phyloP scores from a whole-genome alignment of 2,113 vertebrate species.

The Poeciliopsis occidentalis region DNA sequence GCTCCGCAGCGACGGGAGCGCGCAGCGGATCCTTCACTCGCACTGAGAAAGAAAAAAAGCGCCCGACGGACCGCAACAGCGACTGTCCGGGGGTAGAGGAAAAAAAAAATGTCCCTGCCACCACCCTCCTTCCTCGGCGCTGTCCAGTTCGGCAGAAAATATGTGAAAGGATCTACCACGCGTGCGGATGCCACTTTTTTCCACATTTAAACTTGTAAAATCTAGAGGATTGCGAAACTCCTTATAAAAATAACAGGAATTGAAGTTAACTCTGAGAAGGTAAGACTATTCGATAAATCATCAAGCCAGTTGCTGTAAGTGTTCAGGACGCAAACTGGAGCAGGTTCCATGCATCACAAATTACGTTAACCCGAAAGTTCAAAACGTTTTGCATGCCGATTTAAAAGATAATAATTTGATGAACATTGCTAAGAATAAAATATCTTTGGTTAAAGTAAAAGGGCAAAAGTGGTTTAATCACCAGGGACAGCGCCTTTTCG shows the following conservation, averaged over 20 bases:
- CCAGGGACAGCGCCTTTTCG: constrained; percentile 8
- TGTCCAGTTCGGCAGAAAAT: constrained; percentile 43
- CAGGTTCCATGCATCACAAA: neutral
- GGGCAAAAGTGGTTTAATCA: neutral
- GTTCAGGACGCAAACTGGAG: neutral
- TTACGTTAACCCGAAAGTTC: neutral
- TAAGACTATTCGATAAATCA: constrained; percentile 61
- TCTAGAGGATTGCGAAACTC: constrained; percentile 53
- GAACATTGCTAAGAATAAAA: neutral
- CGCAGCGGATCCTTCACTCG: constrained; percentile 67
- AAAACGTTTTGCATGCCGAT: neutral
- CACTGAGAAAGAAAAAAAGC: constrained; percentile 58
- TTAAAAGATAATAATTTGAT: neutral
- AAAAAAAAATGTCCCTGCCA: constrained; percentile 75
- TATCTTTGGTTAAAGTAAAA: neutral
- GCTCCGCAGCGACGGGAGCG: constrained; percentile 69
- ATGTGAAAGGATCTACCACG: constrained; percentile 52
- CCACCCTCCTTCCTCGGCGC: constrained; percentile 48
- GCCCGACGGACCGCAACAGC: constrained; percentile 63
- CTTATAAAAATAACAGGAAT: constrained; percentile 28
- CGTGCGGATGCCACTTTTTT: constrained; percentile 53
- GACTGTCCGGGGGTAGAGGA: constrained; percentile 51
- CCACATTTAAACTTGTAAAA: constrained; percentile 55
- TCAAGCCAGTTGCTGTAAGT: neutral
- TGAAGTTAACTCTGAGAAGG: constrained; percentile 70